Percentiles rank a stretch among this genome's conserved stretches.
Evolutionary conservation across 2,113 vertebrate genomes (phyloP).

Genomic region (Opisthocomus hoazin): DNA sequence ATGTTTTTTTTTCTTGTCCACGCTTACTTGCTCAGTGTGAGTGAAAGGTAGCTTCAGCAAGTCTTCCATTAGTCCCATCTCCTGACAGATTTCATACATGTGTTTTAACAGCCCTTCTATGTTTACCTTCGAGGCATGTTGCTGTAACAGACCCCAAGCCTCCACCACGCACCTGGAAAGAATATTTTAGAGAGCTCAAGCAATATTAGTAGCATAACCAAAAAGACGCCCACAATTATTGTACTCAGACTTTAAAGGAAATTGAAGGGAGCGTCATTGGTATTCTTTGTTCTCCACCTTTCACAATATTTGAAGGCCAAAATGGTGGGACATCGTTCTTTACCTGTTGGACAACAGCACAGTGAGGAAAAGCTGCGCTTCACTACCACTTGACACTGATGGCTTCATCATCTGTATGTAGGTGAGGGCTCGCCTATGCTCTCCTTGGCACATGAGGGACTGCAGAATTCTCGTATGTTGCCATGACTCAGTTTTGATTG

Average conservation of each 20-base stretch:
- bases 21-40: slow-evolving; percentile 81
- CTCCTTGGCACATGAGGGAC: slow-evolving; percentile 88
- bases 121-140: slow-evolving; percentile 78
- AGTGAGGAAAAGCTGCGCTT: slow-evolving; percentile 84
- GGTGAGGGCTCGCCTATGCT: slow-evolving; percentile 81
- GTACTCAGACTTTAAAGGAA: neutral
- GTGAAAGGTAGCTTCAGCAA: slow-evolving; percentile 88
- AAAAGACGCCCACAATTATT: neutral
- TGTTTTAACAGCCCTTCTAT: slow-evolving; percentile 81
- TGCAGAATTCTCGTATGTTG: slow-evolving; percentile 87
- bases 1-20: neutral
- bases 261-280: rapidly evolving
- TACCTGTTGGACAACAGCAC: slow-evolving; percentile 91
- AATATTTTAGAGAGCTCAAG: neutral
- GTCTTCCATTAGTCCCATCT: slow-evolving; percentile 88
- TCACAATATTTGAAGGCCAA: neutral
- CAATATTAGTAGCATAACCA: neutral
- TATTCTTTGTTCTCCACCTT: neutral
- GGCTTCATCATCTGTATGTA: slow-evolving; percentile 88
- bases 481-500: slow-evolving; percentile 81
- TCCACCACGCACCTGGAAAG: slow-evolving; percentile 85
- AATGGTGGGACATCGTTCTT: neutral
- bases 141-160: slow-evolving; percentile 84
- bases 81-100: slow-evolving; percentile 85
- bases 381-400: slow-evolving; percentile 68